Conservation (phyloP, 2,113 vertebrate genomes). For the Sterrhoptilus dennistouni region DNA sequence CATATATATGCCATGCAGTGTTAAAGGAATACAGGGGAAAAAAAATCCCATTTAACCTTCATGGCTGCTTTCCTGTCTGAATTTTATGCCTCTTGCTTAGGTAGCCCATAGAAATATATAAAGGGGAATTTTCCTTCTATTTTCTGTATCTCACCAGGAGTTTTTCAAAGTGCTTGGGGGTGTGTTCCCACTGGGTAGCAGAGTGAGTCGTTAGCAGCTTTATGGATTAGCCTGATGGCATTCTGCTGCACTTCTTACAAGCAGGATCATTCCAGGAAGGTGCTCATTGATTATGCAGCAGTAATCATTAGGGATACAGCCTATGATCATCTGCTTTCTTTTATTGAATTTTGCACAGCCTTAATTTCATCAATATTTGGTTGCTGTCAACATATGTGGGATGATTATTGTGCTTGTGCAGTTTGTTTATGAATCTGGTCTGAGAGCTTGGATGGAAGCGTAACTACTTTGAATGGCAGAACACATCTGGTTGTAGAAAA, state of each 20-base stretch:
- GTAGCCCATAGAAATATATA: background rate
- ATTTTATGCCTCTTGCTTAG: background rate
- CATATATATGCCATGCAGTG: rapidly evolving
- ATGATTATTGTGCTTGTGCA: background rate
- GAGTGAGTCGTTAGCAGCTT: background rate
- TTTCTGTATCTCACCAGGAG: background rate
- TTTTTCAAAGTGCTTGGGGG: background rate
- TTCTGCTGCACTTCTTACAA: background rate
- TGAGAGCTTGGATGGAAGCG: background rate
- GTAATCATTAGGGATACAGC: background rate
- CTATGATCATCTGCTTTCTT: background rate
- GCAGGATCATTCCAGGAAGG: background rate
- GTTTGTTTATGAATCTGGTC: background rate
- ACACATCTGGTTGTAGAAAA: background rate
- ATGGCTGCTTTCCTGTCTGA: background rate
- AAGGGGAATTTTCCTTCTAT: background rate
- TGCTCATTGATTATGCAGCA: background rate
- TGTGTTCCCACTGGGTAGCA: background rate
- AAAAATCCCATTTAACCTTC: background rate
- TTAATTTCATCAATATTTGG: background rate
- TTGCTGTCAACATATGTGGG: background rate
- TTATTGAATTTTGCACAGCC: background rate
- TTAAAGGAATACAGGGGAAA: background rate
- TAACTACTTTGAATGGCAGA: background rate
- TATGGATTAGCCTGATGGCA: background rate